Conservation (phyloP, 2,797 vertebrate genomes). For the Hyperoplus lanceolatus region DNA sequence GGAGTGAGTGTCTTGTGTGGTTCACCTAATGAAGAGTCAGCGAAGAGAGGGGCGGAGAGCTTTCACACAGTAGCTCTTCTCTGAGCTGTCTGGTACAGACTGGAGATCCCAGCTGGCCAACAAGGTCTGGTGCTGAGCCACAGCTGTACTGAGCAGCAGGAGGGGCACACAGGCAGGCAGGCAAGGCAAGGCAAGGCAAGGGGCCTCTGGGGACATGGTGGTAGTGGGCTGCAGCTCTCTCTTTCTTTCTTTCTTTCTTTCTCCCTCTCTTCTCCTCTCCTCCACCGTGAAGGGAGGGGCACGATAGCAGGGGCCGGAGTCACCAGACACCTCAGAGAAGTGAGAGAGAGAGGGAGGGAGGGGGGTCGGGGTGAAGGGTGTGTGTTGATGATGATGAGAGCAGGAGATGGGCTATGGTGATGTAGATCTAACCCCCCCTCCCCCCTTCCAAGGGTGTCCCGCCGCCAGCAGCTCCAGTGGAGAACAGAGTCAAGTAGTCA, state of each 20-base stretch:
- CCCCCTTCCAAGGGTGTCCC: conserved; percentile 22
- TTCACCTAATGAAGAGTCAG: conserved; percentile 58
- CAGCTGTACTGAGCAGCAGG: conserved; percentile 84
- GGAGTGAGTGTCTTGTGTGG: conserved; percentile 35
- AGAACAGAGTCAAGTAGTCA: conserved; percentile 54
- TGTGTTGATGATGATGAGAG: conserved; percentile 56
- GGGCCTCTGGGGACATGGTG: conserved; percentile 84
- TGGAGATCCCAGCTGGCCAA: conserved; percentile 74
- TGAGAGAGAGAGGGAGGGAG: conserved; percentile 51
- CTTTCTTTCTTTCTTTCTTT: conserved; percentile 44
- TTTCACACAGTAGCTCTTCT: conserved; percentile 53
- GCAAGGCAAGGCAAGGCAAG: conserved; percentile 57
- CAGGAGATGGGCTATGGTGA: conserved; percentile 54
- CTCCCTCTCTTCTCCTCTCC: conserved; percentile 74
- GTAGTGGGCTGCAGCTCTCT: conserved; percentile 83
- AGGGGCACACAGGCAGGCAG: conserved; percentile 69
- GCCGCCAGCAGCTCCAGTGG: conserved; percentile 29
- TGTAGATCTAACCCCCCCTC: conserved; percentile 55
- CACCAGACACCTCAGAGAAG: conserved; percentile 84
- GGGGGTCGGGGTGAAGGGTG: conserved; percentile 47
- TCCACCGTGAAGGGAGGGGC: conserved; percentile 83
- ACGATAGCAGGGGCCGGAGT: conserved; percentile 80
- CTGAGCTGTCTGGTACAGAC: conserved; percentile 55
- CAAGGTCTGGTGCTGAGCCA: conserved; percentile 79
- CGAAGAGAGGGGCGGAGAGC: conserved; percentile 47